phyloP scores from a whole-genome alignment of 2,888 invertebrate species.

The Papilio elwesi region DNA sequence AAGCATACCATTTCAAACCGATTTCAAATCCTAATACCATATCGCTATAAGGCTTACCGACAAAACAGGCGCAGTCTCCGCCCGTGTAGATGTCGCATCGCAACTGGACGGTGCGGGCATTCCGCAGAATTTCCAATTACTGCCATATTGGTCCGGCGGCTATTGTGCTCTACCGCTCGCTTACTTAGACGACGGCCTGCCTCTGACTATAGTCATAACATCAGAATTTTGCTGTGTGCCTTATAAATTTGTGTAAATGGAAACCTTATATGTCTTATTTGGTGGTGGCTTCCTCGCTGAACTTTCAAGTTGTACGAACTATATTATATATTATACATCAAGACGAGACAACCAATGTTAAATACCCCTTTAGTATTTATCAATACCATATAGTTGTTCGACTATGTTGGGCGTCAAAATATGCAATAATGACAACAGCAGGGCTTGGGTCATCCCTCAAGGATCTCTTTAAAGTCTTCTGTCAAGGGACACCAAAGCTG shows the following conservation, averaged over 20 bases:
- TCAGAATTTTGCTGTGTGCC: slow-evolving; percentile 11
- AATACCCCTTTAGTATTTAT: too few species aligned
- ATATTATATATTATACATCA: too few species aligned
- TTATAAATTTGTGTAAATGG: slow-evolving; percentile 13
- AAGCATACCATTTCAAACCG: neutral
- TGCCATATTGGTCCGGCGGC: slow-evolving; percentile 66
- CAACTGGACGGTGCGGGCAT: slow-evolving; percentile 50
- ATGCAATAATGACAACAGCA: too few species aligned
- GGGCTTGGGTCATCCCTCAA: too few species aligned
- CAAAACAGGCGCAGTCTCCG: slow-evolving; percentile 45
- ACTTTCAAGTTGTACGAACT: too few species aligned
- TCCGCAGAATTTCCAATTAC: slow-evolving; percentile 73
- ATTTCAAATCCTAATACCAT: slow-evolving; percentile 29
- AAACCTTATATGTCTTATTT: slow-evolving; percentile 20
- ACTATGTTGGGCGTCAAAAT: too few species aligned
- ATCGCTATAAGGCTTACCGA: slow-evolving; percentile 26
- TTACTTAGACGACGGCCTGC: slow-evolving; percentile 44
- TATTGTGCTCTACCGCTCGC: slow-evolving; percentile 55
- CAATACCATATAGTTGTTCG: too few species aligned
- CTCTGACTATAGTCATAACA: slow-evolving; percentile 26
- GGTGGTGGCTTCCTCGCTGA: neutral
- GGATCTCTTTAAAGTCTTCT: too few species aligned
- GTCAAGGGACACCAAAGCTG: too few species aligned
- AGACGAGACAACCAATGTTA: too few species aligned
- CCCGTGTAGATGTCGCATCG: slow-evolving; percentile 61